Percentiles rank a stretch among this genome's conserved stretches.
Evolutionary conservation across 2,888 invertebrate species (phyloP).

Genomic region (Petrolisthes manimaculis): DNA sequence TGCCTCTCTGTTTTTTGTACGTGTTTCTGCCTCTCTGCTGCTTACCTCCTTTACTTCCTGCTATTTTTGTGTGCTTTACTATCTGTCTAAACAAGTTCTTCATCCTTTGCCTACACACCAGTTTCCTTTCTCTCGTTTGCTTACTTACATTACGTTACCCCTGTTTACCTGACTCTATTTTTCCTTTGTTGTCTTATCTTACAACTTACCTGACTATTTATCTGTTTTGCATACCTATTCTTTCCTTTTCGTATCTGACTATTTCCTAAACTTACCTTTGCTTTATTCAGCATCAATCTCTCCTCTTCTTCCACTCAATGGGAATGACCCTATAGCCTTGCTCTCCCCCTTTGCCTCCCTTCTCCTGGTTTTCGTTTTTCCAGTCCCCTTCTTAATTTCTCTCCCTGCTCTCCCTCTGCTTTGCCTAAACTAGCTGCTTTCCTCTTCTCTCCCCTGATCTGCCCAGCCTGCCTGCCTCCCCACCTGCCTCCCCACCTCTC

Average conservation of each 20-base stretch:
- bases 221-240: not conserved
- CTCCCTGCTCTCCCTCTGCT: not conserved
- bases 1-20: not conserved
- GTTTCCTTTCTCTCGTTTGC: not conserved
- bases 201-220: not conserved
- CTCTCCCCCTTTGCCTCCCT: not conserved
- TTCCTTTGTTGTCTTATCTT: not conserved
- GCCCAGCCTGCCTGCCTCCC: not conserved
- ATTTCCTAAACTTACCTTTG: not conserved
- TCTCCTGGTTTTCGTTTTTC: not conserved
- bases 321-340: not conserved
- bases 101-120: no score
- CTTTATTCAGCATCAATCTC: not conserved
- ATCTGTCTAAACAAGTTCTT: no score
- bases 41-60: not conserved
- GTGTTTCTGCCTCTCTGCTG: not conserved
- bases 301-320: not conserved
- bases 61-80: not conserved
- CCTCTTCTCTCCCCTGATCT: not conserved
- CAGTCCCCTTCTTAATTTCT: not conserved
- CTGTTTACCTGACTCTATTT: not conserved
- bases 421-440: not conserved
- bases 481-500: not conserved
- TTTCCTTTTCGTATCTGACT: not conserved
- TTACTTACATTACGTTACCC: not conserved